These are phyloP conservation scores for Dasyprocta punctata DNA, from an alignment of 2,113 vertebrate genomes.

Conservation along the genomic window DNA sequence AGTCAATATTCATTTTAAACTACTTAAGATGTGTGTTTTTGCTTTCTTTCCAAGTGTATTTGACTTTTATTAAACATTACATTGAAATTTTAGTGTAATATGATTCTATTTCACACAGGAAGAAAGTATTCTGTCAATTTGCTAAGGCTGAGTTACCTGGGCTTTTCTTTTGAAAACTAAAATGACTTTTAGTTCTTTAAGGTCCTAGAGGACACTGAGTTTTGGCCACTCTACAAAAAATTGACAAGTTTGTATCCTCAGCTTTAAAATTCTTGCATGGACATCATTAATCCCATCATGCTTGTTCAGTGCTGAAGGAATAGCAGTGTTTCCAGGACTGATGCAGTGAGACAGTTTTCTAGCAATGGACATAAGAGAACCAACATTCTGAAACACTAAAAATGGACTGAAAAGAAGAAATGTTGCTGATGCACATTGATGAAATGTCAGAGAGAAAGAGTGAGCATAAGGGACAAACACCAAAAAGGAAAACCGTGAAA, in stretches of 20 bases:
- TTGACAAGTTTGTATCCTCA: background rate
- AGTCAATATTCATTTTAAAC: slow-evolving; percentile 60
- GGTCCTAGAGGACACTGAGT: background rate
- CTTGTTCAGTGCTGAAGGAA: background rate
- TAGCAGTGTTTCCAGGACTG: too few species aligned
- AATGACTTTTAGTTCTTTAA: background rate
- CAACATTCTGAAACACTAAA: background rate
- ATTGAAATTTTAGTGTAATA: slow-evolving; percentile 32
- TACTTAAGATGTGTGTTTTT: background rate
- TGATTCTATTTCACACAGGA: slow-evolving; percentile 1
- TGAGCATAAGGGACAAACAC: background rate
- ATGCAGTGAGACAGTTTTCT: background rate
- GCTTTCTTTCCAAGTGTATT: slow-evolving; percentile 43
- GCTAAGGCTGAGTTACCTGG: slow-evolving; percentile 26
- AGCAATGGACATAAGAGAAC: background rate
- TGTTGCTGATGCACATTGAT: rapidly evolving
- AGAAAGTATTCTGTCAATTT: slow-evolving; percentile 51
- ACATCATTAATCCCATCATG: background rate
- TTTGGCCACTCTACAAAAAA: background rate
- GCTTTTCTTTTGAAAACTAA: slow-evolving; percentile 36
- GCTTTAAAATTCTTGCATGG: background rate
- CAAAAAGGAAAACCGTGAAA: background rate
- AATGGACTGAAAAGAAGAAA: background rate
- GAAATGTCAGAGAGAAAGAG: background rate
- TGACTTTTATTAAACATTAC: slow-evolving; percentile 14